Conservation (phyloP, 2,888 invertebrate species). For the Aleiodes testaceus region DNA sequence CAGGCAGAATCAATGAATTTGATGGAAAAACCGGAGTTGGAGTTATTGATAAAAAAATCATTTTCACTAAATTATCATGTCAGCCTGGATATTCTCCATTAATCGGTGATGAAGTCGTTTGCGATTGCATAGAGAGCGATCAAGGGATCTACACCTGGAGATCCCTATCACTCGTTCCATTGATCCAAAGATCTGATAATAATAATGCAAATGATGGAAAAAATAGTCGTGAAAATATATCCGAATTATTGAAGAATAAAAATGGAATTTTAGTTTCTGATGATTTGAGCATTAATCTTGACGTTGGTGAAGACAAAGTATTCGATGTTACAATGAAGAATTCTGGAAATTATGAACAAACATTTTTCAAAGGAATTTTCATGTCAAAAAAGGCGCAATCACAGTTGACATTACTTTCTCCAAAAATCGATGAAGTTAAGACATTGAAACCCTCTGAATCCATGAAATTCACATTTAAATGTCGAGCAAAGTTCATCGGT, state of each 20-base stretch:
- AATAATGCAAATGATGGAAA: background rate
- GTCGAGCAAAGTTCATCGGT: slow-evolving; percentile 78
- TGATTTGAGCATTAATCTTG: slow-evolving; percentile 69
- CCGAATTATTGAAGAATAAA: slow-evolving; percentile 63
- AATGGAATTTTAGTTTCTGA: slow-evolving; percentile 76
- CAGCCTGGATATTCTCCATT: slow-evolving; percentile 75
- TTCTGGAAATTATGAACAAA: slow-evolving; percentile 70
- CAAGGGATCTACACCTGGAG: slow-evolving; percentile 78
- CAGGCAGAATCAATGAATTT: slow-evolving; percentile 74
- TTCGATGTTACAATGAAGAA: slow-evolving; percentile 74
- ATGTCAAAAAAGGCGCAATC: slow-evolving; percentile 75
- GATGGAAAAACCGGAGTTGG: slow-evolving; percentile 71
- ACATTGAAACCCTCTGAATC: slow-evolving; percentile 72
- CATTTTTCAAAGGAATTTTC: slow-evolving; percentile 75
- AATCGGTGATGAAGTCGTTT: slow-evolving; percentile 78
- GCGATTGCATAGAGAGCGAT: slow-evolving; percentile 84
- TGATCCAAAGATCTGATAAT: slow-evolving; percentile 49
- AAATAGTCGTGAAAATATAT: background rate
- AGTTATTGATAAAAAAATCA: slow-evolving; percentile 76
- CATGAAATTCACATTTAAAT: slow-evolving; percentile 74
- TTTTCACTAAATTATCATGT: slow-evolving; percentile 77
- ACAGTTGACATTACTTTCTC: slow-evolving; percentile 74
- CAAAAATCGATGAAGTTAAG: slow-evolving; percentile 66
- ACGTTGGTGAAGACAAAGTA: slow-evolving; percentile 71
- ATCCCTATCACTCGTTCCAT: slow-evolving; percentile 74